Evolutionary conservation across 2,797 vertebrate species (phyloP), one percentile per base, ranked within the genome.

Genomic region (Bradypodion pumilum): DNA sequence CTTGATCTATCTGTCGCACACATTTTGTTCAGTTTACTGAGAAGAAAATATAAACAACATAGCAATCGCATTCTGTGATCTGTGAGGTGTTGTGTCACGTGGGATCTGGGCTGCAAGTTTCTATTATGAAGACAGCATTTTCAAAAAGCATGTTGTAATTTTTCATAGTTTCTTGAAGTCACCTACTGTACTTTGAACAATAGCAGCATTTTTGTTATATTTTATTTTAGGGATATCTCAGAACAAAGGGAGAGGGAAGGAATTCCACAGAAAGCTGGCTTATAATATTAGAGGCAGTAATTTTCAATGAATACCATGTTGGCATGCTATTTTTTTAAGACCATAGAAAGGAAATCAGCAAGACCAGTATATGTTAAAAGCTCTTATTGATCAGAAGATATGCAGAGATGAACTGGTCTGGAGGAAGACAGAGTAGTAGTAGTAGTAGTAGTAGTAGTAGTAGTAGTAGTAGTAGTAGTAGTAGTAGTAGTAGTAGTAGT

Each of bases 81-180:
- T 46, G 12, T 46, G 35, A 15, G 2, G 1, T 52, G 35, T 49
- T 32, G 37, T 15, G 4, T 40, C n/a, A 44, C 29, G 46, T n/a
- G 29, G 46, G 19, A 66, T 32, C 37, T 37, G 29, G 46, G 13
- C 44, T 1, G 8, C 21, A 56, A 7, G 7, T 49, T 27, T 60
- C 37, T 68, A n/a, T 60, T n/a, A 74, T 12, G 32, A 80, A 89
- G 65, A 78, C 88, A 86, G 78, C 86, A 90, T 85, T 90, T 85
- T 72, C 35, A 75, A 82, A 37, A 85, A 81, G 7, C 1, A 1
- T 62, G 21, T 42, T 89, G 76, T 35, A 2, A 52, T 27, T 37
- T 77, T 60, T 27, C 59, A 40, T 81, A 65, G 7, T 37, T 86
- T 85, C 82, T 44, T 75, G 69, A 70, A 44, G 29, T 19, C 37